Base-by-base conservation (phyloP, 2,113 vertebrate genomes). In the Calyptommatus sinebrachiatus region DNA sequence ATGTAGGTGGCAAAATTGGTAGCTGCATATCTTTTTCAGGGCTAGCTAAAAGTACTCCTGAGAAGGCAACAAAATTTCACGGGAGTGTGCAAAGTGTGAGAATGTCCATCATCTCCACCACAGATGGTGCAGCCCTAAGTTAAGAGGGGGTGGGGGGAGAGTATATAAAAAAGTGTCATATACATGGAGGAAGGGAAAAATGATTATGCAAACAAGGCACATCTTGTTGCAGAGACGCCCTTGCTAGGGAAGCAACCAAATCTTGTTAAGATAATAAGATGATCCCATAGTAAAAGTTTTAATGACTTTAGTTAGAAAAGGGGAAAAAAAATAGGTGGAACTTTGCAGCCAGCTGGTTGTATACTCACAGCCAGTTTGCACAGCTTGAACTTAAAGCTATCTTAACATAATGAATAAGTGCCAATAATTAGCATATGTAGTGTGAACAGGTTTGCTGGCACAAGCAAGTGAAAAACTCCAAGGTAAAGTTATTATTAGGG, bases 401-500 rank as follows among this genome's bases (percentile, higher is more conserved):
- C 96, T 97, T 97, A 97, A 97, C 97, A 96, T 99, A 97, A 99
- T 98, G 97, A 99, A 98, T 97, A 98, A 98, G 97, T 98, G 98
- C 97, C 96, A 97, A 97, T 99, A 98, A 99, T 99, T 99, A 99
- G 98, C 97, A 99, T 99, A 99, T 99, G 97, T 98, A 97, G 96
- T 97, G 97, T 95, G 97, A 99, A 99, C 98, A 99, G 98, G 98
- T 99, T 99, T 99, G 97, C 97, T 99, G 97, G 97, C 97, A 99
- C 95, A 93, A 91, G 95, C 91, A 94, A 94, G 96, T 97, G 96
- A 97, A 97, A 97, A 99, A 99, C 97, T 99, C 97, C 96, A 98
- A 99, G 98, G 98, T 99, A 99, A 99, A 99, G 98, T 98, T 99
- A 99, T 99, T 99, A 99, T 99, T 97, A 97, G 97, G 97, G 97